Conservation (phyloP, 2,888 invertebrate genomes). For the Cheilosia vulpina region DNA sequence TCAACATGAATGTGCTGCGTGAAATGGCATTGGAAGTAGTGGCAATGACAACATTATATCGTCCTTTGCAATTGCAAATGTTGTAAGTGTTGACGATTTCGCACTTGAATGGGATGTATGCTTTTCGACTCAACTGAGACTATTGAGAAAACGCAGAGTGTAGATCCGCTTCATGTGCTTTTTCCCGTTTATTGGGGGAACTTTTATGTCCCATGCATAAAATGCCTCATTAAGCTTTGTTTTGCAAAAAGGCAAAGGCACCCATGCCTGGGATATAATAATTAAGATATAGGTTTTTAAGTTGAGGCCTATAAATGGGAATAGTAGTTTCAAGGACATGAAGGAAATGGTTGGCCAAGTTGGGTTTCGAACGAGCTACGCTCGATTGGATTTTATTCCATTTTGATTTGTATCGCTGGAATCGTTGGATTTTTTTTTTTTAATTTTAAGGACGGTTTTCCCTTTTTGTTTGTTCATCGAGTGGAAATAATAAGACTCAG, state of each 20-base stretch:
- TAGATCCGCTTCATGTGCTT: not conserved
- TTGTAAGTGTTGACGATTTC: slow-evolving; percentile 57
- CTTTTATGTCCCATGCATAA: slow-evolving; percentile 50
- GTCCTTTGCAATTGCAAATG: slow-evolving; percentile 40
- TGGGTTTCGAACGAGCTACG: too few relatives aligned
- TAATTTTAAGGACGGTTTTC: too few relatives aligned
- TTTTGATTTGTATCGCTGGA: too few relatives aligned
- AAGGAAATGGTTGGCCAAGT: too few relatives aligned
- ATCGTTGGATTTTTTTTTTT: too few relatives aligned
- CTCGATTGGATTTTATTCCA: too few relatives aligned
- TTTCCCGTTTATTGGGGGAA: slow-evolving; percentile 14
- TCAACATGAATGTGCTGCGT: slow-evolving; percentile 25
- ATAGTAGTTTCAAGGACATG: not conserved
- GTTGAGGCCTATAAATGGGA: not conserved
- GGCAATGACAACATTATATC: slow-evolving; percentile 20
- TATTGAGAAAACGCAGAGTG: not conserved
- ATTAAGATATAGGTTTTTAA: slow-evolving; percentile 56
- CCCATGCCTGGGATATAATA: slow-evolving; percentile 29
- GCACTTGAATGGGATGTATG: slow-evolving; percentile 42
- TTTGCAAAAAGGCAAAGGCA: not conserved
- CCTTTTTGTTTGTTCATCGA: too few relatives aligned
- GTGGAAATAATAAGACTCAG: too few relatives aligned
- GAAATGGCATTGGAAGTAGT: not conserved
- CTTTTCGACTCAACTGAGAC: not conserved
- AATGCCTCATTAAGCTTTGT: slow-evolving; percentile 68